Evolutionary conservation across 2,888 invertebrate genomes (phyloP), one percentile per base, ranked within the genome.

Genomic region (Lepidochrysops patricia): DNA sequence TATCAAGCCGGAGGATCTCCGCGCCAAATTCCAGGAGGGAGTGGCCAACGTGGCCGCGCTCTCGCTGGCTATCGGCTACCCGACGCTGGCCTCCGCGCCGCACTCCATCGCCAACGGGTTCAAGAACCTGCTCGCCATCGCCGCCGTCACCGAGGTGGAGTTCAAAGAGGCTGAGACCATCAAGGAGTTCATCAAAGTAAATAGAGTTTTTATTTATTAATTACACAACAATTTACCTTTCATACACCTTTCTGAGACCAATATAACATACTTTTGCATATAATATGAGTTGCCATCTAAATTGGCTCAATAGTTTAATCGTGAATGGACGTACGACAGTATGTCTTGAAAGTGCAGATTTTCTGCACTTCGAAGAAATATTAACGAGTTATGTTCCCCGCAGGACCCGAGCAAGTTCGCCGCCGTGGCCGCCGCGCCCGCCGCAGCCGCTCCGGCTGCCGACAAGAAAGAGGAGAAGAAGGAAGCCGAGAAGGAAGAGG

Each of bases 71-170:
- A 96, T 99, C 78, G 96, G 97, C 65, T 99, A 99, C 90, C 99
- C 99, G 66, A 99, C 98, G 13, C 89, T 97, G 68, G 99, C 98
- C 49, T 99, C 99, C 58, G 98, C 94, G 52, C 98, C 99, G 61
- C 99, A 99, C 91, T 97, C 97, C 86, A 93, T 99, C 76, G 96
- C 96, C 87, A 98, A 98, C 77, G 99, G 98, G 67, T 97, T 99
- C 94, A 98, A 97, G 93, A 98, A 98, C 89, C 90, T 99, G 77
- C 91, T 99, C 91, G 97, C 99, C 67, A 91, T 99, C 75, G 99
- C 99, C 73, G 98, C 98, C 61, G 96, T 94, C 74, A 98, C 99
- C 60, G 98, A 99, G 64, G 93, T 98, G 67, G 95, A 96, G 65
- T 99, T 99, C 91, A 94, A 96, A 82, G 96, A 98, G 88, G 99